Evolutionary conservation across 1,140 invertebrate genomes (phyloP), one percentile per base, ranked within the genome.

Genomic region (Oscheius sp.): DNA sequence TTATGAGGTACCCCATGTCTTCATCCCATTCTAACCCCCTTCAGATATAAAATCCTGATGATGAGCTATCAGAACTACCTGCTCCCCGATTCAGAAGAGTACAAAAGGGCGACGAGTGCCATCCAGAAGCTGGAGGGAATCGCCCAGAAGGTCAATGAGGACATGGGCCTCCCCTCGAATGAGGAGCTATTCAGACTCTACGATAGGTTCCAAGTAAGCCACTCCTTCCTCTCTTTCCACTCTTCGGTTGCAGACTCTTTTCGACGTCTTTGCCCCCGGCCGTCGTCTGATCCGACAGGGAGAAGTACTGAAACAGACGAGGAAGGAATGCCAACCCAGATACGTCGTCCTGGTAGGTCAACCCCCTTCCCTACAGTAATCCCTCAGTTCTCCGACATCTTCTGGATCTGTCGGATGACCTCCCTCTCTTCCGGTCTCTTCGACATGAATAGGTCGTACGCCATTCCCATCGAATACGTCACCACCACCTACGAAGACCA

Each of bases 231-330:
- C 10, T 29, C 29, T 58, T 29, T 0, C 2, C 2, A n/a, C 35
- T 59, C 10, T 7, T 29, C 7, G 26, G 13, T 35, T 28, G n/a
- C 52, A 71, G 68, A 49, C 52, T 31, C 68, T 63, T 61, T 71
- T 71, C 52, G 58, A 71, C 13, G 69, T 71, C 0, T 58, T 71
- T 7, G 59, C 34, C 13, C 69, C 69, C 1, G 69, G 69, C 18
- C 23, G 69, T 13, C 29, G 45, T 1, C 46, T 71, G 1, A 71
- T 71, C 28, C 69, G 69, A 3, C 38, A 71, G 52, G 59, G 59
- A 64, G 69, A 71, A 3, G 69, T 58, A 1, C 4, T 71, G 42
- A 71, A 71, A 55, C 69, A 71, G 31, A 71, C 69, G 4, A n/a
- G 69, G 45, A 71, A 65, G 49, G 68, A 70, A 18, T n/a, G 23